phyloP scores from a whole-genome alignment of 1,140 invertebrate species.

The Oncopeltus fasciatus region DNA sequence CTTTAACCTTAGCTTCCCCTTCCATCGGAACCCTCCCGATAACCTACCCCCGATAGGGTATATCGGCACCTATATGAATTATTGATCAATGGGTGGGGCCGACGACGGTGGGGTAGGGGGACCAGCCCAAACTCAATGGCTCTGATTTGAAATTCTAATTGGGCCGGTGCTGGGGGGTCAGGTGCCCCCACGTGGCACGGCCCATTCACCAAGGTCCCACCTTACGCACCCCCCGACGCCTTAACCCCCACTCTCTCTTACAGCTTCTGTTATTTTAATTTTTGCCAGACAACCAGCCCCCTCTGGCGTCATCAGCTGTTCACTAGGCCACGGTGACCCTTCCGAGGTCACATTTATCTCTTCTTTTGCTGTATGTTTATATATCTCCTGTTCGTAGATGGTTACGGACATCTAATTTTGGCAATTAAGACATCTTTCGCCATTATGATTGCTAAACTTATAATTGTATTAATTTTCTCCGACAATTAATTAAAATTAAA shows the following conservation, averaged over 20 bases:
- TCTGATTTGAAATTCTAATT: constrained; percentile 24
- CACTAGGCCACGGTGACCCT: too few species aligned
- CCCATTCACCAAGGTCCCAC: neutral
- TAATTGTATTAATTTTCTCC: too few species aligned
- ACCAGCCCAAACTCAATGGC: constrained; percentile 8
- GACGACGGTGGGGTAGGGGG: neutral
- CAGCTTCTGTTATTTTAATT: neutral
- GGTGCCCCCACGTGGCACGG: constrained; percentile 6
- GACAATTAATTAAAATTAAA: too few species aligned
- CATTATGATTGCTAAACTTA: too few species aligned
- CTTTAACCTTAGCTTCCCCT: neutral
- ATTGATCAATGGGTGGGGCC: neutral
- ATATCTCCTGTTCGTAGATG: too few species aligned
- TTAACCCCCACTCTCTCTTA: neutral
- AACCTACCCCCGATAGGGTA: neutral
- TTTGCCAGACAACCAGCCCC: too few species aligned
- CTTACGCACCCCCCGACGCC: neutral
- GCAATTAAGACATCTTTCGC: too few species aligned
- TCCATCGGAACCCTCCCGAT: too few species aligned
- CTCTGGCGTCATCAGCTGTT: too few species aligned
- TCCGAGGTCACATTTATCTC: too few species aligned
- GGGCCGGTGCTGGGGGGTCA: constrained; percentile 2
- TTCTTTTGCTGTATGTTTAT: too few species aligned
- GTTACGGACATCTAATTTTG: too few species aligned
- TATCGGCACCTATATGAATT: neutral